These are phyloP conservation scores for Phataginus tetradactyla DNA, from an alignment of 2,797 vertebrate species.

Conservation along the genomic window DNA sequence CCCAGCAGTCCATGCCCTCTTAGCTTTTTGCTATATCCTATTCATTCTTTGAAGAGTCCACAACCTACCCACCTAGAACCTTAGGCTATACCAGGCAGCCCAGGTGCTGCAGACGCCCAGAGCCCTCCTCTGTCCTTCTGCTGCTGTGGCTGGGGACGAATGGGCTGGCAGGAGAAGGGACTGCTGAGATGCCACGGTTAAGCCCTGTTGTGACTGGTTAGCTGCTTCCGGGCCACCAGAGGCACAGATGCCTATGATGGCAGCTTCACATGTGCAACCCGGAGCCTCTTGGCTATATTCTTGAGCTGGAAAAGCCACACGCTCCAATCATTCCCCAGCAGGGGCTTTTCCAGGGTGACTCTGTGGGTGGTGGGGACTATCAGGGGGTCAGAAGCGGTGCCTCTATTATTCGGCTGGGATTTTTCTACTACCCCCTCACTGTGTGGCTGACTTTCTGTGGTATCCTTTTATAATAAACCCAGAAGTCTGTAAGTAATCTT, in stretches of 20 bases:
- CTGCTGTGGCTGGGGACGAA: neutral
- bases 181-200: neutral
- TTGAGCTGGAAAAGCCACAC: neutral
- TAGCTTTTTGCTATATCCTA: neutral
- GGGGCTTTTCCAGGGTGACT: slow-evolving; percentile 57
- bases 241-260: neutral
- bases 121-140: neutral
- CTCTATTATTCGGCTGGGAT: slow-evolving; percentile 29
- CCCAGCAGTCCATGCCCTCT: neutral
- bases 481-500: slow-evolving; percentile 50
- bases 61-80: neutral
- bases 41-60: neutral
- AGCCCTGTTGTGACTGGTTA: neutral
- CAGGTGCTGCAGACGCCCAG: neutral
- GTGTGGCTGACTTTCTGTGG: slow-evolving; percentile 51
- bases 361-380: slow-evolving; percentile 28
- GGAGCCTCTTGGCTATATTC: neutral
- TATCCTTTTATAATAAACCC: slow-evolving; percentile 54
- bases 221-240: neutral
- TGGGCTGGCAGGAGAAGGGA: neutral
- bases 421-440: slow-evolving; percentile 42
- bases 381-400: neutral
- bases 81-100: neutral
- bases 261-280: neutral
- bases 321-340: neutral